Evolutionary conservation across 2,113 vertebrate genomes (phyloP).

Genomic region (Vidua chalybeata): DNA sequence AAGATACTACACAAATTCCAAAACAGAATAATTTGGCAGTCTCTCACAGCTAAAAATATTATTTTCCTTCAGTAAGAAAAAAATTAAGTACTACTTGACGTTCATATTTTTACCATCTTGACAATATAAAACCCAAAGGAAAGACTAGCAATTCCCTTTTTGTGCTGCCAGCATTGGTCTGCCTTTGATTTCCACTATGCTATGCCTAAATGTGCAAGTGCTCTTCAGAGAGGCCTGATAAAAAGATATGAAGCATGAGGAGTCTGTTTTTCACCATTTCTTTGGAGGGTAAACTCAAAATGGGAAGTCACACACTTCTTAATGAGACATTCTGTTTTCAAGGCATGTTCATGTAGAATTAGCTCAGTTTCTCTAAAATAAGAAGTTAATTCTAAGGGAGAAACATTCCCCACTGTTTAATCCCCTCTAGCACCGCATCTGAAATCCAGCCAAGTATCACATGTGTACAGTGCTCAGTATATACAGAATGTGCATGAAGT

Average conservation of each 20-base stretch:
- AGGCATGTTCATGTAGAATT: neutral
- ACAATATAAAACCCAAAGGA: conserved; percentile 48
- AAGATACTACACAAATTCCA: conserved; percentile 37
- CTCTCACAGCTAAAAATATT: conserved; percentile 28
- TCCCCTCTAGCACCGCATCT: neutral
- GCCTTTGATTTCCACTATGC: conserved; percentile 53
- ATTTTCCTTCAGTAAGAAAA: neutral
- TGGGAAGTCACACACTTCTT: neutral
- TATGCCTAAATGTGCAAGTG: neutral
- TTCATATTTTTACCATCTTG: conserved; percentile 52
- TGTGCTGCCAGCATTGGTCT: conserved; percentile 51
- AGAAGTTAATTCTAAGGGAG: neutral
- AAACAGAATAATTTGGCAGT: conserved; percentile 27
- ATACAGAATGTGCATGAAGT: conserved; percentile 13
- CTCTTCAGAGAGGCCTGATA: conserved; percentile 20
- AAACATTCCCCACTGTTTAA: neutral
- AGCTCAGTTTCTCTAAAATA: neutral
- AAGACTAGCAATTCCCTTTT: conserved; percentile 57
- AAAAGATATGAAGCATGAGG: neutral
- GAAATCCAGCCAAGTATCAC: conserved; percentile 60
- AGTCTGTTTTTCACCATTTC: neutral
- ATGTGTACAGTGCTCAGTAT: neutral
- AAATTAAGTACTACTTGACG: neutral
- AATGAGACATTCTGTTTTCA: neutral
- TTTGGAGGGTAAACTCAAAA: neutral